These are phyloP conservation scores for Chloroceryle amazona DNA, from an alignment of 2,797 vertebrate species.

Conservation along the genomic window DNA sequence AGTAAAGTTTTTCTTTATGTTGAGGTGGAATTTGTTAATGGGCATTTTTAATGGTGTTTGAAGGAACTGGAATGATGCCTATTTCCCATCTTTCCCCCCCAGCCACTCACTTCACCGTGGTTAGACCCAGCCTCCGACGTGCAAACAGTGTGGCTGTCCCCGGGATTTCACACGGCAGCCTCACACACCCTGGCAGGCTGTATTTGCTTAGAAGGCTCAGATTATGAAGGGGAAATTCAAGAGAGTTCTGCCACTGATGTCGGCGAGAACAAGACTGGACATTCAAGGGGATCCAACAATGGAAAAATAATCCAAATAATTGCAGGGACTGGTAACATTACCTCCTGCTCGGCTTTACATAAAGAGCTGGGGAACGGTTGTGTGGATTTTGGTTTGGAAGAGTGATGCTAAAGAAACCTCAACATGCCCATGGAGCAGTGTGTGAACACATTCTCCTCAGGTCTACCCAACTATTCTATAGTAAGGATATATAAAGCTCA, in stretches of 20 bases:
- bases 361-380: neutral
- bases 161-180: neutral
- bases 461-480: neutral
- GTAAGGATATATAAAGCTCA: neutral
- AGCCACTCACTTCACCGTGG: neutral
- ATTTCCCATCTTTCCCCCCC: neutral
- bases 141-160: neutral
- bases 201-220: neutral
- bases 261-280: neutral
- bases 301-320: neutral
- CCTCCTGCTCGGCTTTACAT: neutral
- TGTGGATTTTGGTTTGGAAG: neutral
- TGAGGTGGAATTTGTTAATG: too few species aligned
- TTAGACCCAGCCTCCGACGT: neutral
- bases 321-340: neutral
- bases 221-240: neutral
- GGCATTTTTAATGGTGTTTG: neutral
- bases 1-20: too few species aligned
- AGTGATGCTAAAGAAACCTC: neutral
- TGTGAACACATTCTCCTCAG: neutral
- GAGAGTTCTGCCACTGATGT: neutral
- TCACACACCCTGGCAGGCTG: neutral
- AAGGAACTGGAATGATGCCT: neutral
- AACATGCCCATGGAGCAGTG: neutral
- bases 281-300: neutral